Conservation (phyloP, 2,888 invertebrate genomes). For the Physocephala rufipes region DNA sequence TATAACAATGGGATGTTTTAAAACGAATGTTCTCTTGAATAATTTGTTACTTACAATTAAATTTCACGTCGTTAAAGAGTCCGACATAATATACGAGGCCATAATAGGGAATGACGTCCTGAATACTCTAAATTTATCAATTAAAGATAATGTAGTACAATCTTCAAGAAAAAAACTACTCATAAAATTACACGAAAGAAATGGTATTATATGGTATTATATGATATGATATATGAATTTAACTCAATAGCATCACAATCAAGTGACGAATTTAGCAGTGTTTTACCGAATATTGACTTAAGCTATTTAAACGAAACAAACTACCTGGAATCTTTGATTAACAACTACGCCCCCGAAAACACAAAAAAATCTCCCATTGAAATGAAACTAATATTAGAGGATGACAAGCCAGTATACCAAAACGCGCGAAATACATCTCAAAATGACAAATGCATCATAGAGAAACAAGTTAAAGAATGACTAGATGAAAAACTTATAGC, state of each 20-base stretch:
- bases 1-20: constrained; percentile 32
- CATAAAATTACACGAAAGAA: no score
- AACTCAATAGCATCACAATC: no score
- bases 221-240: no score
- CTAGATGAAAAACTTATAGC: constrained; percentile 52
- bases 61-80: constrained; percentile 33
- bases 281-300: no score
- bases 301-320: no score
- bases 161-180: background rate
- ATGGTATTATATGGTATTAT: no score
- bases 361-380: background rate
- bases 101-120: constrained; percentile 26
- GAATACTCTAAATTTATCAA: constrained; percentile 4
- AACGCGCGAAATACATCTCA: constrained; percentile 7
- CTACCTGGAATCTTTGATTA: no score
- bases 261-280: no score
- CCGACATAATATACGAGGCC: constrained; percentile 26
- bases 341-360: background rate
- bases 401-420: constrained; percentile 15
- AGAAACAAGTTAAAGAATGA: constrained; percentile 52
- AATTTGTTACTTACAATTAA: constrained; percentile 12
- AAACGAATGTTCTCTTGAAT: background rate
- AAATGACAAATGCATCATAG: constrained; percentile 39
- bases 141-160: background rate
- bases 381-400: constrained; percentile 17